A percentile compares a stretch with the other conserved stretches of the same genome.
phyloP scores from a whole-genome alignment of 2,113 vertebrate species.

The Atlantisia rogersi region DNA sequence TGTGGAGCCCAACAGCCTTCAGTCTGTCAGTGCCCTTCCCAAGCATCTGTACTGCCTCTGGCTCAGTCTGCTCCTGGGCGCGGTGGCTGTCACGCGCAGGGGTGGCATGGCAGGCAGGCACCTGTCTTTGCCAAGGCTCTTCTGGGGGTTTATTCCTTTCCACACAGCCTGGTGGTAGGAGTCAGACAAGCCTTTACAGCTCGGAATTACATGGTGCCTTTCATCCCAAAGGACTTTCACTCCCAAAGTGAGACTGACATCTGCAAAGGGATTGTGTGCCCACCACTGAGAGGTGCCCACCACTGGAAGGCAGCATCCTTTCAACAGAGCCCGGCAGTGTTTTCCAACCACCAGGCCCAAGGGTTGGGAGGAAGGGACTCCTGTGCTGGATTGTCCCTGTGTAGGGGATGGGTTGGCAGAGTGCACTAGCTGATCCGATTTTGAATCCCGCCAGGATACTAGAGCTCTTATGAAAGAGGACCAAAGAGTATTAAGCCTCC shows the following conservation, averaged over 20 bases:
- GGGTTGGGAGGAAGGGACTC: neutral
- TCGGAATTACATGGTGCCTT: slow-evolving; percentile 47
- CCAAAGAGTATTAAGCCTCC: neutral
- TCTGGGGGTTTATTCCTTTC: slow-evolving; percentile 47
- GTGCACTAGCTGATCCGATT: neutral
- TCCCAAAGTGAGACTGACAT: neutral
- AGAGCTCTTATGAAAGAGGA: neutral
- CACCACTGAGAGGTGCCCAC: neutral
- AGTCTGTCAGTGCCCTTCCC: neutral
- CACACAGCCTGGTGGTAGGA: neutral
- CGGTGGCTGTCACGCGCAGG: neutral
- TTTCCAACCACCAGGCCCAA: neutral
- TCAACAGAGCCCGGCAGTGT: neutral
- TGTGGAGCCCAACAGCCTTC: neutral
- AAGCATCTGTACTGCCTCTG: neutral
- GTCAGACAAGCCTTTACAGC: slow-evolving; percentile 33
- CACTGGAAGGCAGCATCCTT: slow-evolving; percentile 16
- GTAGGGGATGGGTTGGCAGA: neutral
- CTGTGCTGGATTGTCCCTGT: neutral
- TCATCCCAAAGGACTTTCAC: neutral
- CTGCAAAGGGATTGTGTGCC: neutral
- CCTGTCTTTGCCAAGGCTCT: neutral
- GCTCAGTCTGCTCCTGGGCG: neutral
- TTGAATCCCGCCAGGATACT: neutral
- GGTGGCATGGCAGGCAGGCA: neutral